These are phyloP conservation scores for Limanda limanda DNA, from an alignment of 2,113 vertebrate species.

Conservation along the genomic window DNA sequence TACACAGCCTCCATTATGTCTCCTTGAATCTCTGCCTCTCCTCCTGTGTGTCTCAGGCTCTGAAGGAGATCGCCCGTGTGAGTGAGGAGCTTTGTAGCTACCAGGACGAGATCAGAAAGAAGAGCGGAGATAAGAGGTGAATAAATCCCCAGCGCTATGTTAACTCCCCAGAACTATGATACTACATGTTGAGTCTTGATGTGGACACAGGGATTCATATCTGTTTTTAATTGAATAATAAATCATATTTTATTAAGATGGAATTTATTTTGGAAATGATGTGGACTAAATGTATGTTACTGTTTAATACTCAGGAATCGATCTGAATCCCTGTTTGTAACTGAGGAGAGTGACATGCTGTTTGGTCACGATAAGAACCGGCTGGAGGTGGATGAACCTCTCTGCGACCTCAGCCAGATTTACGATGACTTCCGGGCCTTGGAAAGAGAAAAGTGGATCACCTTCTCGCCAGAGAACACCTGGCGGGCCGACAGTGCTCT, in stretches of 20 bases:
- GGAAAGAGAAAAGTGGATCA: conserved; percentile 84
- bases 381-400: conserved; percentile 65
- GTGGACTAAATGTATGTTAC: conserved; percentile 12
- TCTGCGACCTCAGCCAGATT: conserved; percentile 71
- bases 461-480: conserved; percentile 68
- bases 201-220: background rate
- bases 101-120: conserved; percentile 92
- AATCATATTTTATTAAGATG: background rate
- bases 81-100: conserved; percentile 98
- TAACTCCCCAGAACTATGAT: conserved; percentile 4
- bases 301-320: conserved; percentile 65
- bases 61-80: conserved; percentile 95
- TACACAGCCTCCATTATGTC: conserved; percentile 4
- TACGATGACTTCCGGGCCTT: conserved; percentile 77
- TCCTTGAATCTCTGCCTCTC: conserved; percentile 29
- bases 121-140: conserved; percentile 87
- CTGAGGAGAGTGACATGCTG: conserved; percentile 73
- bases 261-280: background rate
- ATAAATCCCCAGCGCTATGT: conserved; percentile 17
- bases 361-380: conserved; percentile 64
- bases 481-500: conserved; percentile 26
- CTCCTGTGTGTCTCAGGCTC: conserved; percentile 83
- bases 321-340: conserved; percentile 69
- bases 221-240: background rate
- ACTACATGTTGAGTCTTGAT: background rate